phyloP scores from a whole-genome alignment of 2,888 invertebrate species.

The Trissolcus brochymenae region DNA sequence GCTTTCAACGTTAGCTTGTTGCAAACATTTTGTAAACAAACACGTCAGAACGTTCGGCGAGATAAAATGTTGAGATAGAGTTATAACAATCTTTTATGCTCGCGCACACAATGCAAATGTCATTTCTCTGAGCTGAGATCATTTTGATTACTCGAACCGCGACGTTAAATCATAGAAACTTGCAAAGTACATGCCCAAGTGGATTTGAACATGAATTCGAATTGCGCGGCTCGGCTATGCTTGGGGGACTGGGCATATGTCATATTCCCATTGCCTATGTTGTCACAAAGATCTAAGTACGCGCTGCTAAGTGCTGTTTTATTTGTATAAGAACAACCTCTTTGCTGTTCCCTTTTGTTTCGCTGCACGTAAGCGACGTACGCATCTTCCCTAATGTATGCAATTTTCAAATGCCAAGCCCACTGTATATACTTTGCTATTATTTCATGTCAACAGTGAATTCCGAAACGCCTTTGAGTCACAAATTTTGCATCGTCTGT shows the following conservation, averaged over 20 bases:
- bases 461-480: slow-evolving; percentile 43
- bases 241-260: slow-evolving; percentile 70
- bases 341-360: slow-evolving; percentile 66
- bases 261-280: slow-evolving; percentile 75
- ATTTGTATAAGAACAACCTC: slow-evolving; percentile 75
- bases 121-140: slow-evolving; percentile 45
- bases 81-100: slow-evolving; percentile 11
- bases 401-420: slow-evolving; percentile 53
- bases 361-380: slow-evolving; percentile 51
- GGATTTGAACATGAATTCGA: slow-evolving; percentile 73
- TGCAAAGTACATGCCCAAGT: slow-evolving; percentile 66
- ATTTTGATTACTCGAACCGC: slow-evolving; percentile 62
- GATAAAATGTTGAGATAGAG: slow-evolving; percentile 14
- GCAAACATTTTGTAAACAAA: slow-evolving; percentile 2
- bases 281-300: slow-evolving; percentile 71
- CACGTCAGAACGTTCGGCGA: slow-evolving; percentile 1
- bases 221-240: slow-evolving; percentile 62
- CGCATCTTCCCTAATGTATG: slow-evolving; percentile 57
- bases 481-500: slow-evolving; percentile 32
- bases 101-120: slow-evolving; percentile 33
- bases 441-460: slow-evolving; percentile 53
- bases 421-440: slow-evolving; percentile 34
- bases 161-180: slow-evolving; percentile 65
- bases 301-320: slow-evolving; percentile 74
- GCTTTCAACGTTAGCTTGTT: not conserved